Conservation (phyloP, 2,888 invertebrate species). For the Aphidius colemani region DNA sequence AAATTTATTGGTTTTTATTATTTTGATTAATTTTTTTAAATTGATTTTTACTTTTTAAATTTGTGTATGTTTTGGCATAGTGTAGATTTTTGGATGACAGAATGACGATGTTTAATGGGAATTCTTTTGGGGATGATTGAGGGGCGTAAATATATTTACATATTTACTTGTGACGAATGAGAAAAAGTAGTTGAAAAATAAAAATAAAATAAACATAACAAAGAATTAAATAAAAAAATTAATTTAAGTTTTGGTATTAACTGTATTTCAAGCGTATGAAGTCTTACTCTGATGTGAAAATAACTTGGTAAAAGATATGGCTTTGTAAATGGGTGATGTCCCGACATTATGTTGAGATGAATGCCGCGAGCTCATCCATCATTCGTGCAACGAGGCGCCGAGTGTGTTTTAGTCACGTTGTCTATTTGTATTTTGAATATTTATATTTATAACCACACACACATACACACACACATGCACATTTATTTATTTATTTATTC, state of each 20-base stretch:
- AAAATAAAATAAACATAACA: background rate
- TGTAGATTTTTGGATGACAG: constrained; percentile 22
- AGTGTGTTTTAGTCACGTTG: constrained; percentile 19
- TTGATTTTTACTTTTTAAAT: too few species aligned
- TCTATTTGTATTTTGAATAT: constrained; percentile 17
- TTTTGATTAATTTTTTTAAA: too few species aligned
- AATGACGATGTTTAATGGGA: constrained; percentile 39
- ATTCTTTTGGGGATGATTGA: constrained; percentile 36
- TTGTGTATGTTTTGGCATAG: too few species aligned
- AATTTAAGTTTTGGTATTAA: constrained; percentile 19
- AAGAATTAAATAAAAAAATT: constrained; percentile 2
- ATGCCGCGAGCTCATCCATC: constrained; percentile 48
- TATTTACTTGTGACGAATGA: constrained; percentile 5
- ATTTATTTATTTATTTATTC: constrained; percentile 8
- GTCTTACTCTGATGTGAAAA: constrained; percentile 43
- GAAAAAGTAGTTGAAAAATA: background rate
- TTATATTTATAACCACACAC: constrained; percentile 17
- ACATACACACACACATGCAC: background rate
- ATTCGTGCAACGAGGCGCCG: constrained; percentile 47
- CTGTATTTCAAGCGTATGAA: background rate
- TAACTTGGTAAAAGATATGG: constrained; percentile 44
- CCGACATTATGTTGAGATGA: constrained; percentile 49
- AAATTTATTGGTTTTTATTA: too few species aligned
- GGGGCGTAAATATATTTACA: constrained; percentile 25
- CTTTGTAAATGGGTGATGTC: constrained; percentile 44